Evolutionary conservation across 92 coral and sea anemone species (phyloP).

Genomic region (Plumapathes pennacea): DNA sequence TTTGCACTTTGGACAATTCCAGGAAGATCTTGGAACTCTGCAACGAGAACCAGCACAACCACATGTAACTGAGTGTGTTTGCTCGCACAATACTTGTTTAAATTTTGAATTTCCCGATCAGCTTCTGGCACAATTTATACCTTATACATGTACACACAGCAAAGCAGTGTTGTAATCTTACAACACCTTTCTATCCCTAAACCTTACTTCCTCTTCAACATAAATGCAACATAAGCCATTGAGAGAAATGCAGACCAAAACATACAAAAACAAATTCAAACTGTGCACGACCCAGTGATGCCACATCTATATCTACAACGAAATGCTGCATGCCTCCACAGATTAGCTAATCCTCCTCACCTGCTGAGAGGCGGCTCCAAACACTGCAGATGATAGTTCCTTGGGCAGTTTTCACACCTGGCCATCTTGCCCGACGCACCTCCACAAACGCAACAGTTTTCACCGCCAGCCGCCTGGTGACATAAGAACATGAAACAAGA

Average conservation of each 20-base stretch:
- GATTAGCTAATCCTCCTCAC: conserved; percentile 30
- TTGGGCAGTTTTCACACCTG: conserved; percentile 95
- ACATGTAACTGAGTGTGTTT: background rate
- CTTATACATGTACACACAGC: background rate
- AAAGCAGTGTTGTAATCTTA: background rate
- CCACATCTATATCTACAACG: background rate
- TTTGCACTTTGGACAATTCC: conserved; percentile 98
- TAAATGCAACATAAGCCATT: too few relatives aligned
- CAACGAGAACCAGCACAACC: background rate
- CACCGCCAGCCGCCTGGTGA: conserved; percentile 91
- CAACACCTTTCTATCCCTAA: too few relatives aligned
- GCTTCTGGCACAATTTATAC: too few relatives aligned
- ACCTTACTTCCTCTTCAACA: too few relatives aligned
- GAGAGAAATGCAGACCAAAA: background rate
- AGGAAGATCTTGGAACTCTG: conserved; percentile 90
- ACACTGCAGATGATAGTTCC: conserved; percentile 94
- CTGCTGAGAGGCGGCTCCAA: conserved; percentile 95
- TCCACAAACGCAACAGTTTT: conserved; percentile 95
- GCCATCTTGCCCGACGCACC: conserved; percentile 92
- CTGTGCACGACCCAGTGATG: background rate
- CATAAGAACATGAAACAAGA: background rate
- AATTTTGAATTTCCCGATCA: too few relatives aligned
- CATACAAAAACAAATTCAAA: too few relatives aligned
- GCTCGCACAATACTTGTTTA: too few relatives aligned
- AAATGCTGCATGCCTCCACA: too few relatives aligned